Evolutionary conservation across 2,113 vertebrate species (phyloP), one percentile per base, ranked within the genome.

Genomic region (Pomatostomus ruficeps): DNA sequence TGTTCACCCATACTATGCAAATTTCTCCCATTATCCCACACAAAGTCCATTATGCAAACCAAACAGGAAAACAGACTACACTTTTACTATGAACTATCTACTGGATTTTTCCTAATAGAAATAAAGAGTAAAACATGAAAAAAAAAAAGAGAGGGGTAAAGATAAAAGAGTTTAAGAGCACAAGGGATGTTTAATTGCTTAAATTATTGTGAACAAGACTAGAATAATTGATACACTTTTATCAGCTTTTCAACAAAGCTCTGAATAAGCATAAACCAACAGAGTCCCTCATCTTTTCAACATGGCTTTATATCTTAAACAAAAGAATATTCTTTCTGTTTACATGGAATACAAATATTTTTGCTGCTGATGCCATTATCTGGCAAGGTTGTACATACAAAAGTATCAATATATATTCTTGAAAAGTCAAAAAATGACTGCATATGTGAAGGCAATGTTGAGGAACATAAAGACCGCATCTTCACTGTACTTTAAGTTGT

Each of bases 311-410:
- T 49, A 87, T 42, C 70, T 94, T 95, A 88, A 94, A 93, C 35
- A 93, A 85, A 96, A 83, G 49, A 89, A 80, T 20, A 3, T 45
- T 67, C 93, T 94, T 79, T 72, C 82, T 65, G 38, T 89, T 97
- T 97, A 89, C 68, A 79, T 51, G 36, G 72, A 93, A 89, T 68
- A 85, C 28, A 91, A 89, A 94, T 96, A 94, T 55, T 63, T 86
- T 63, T 51, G 54, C 36, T 67, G 19, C 15, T 93, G 67, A 91
- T 23, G 42, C 36, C 24, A 12, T 65, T 55, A 38, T 83, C 31
- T 70, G 65, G 31, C 62, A 86, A 94, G 24, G 59, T 18, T 76
- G 46, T 81, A 58, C 7, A 11, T 46, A 33, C 13, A 57, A 36
- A 88, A 62, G 13, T 40, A 57, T 72, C 55, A 51, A 57, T 36